A percentile compares a stretch with the other conserved stretches of the same genome.
Evolutionary conservation across 2,888 invertebrate genomes (phyloP).

Genomic region (Aspidapion aeneum): DNA sequence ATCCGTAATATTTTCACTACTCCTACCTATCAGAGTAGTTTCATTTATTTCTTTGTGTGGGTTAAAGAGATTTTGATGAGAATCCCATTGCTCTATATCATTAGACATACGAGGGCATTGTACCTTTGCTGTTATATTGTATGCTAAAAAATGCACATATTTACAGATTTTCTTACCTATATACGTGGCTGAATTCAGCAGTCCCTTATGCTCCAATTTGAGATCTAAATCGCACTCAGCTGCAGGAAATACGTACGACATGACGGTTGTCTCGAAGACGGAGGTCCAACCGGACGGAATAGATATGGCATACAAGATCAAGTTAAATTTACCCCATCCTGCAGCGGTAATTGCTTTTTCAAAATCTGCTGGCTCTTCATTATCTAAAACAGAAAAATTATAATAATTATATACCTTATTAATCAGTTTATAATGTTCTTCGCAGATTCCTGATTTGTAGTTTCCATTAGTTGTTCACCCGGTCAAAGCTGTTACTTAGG

Average conservation of each 20-base stretch:
- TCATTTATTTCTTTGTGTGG: too few species aligned
- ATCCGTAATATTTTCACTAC: too few species aligned
- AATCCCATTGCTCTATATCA: too few species aligned
- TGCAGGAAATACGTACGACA: constrained; percentile 70
- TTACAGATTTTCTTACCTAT: constrained; percentile 58
- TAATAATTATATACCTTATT: background rate
- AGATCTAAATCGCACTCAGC: constrained; percentile 72
- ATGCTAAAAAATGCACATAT: too few species aligned
- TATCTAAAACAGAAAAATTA: constrained; percentile 13
- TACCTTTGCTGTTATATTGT: too few species aligned
- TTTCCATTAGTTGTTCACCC: too few species aligned
- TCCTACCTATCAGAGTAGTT: too few species aligned
- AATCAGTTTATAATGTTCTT: too few species aligned
- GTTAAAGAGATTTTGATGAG: too few species aligned
- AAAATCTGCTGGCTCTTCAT: constrained; percentile 55
- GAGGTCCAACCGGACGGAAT: constrained; percentile 65
- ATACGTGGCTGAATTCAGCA: constrained; percentile 67
- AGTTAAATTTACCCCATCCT: constrained; percentile 69
- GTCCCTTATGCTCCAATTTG: constrained; percentile 65
- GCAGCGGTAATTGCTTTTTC: constrained; percentile 67
- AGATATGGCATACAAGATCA: constrained; percentile 53
- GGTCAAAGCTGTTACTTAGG: too few species aligned
- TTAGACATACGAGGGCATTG: too few species aligned
- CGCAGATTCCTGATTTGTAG: too few species aligned
- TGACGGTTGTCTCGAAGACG: constrained; percentile 68